Base-by-base conservation (phyloP, 2,888 invertebrate species). In the Amphipyra tragopoginis region DNA sequence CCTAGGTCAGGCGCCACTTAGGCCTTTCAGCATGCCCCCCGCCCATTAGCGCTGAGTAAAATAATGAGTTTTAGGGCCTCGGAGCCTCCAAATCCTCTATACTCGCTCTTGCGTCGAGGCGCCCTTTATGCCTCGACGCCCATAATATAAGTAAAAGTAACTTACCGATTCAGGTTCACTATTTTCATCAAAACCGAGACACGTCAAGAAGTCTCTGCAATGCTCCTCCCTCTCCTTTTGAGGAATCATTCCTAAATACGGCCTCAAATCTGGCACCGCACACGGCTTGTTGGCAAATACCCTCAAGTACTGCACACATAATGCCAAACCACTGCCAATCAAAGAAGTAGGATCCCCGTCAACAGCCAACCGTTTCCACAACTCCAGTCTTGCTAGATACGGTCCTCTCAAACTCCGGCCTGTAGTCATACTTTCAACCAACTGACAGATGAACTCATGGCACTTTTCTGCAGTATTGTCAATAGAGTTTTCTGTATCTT, bases 201-300 rank as follows among this genome's bases (percentile, higher is more conserved):
- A 96, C 8, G 95, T 95, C 29, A 97, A 85, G 65, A 97, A 93
- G 65, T 96, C 96, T 58, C 93, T 90, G 34, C 96, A 95, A 55
- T 97, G 90, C 45, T 95, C 94, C 65, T 95, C 92, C 67, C 96
- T 95, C 67, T 96, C 96, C 9, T 96, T 95, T 40, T 95, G 93
- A 6, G 97, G 96, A 70, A 98, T 93, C 77, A 97, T 95, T 44
- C 96, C 92, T 48, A 98, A 87, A 88, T 97, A 98, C 5, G 96
- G 94, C 65, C 96, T 96, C 51, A 99, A 93, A 87, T 99, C 99
- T 8, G 96, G 96, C 64, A 98, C 97, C 65, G 98, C 98, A 89
- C 98, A 98, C 0, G 97, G 96, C 84, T 98, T 98, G 80, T 97
- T 96, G 2, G 98, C 98, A 90, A 99, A 99, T 74, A 96, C 95